Evolutionary conservation across 2,888 invertebrate species (phyloP).

Genomic region (Drosophila flavopinicola): DNA sequence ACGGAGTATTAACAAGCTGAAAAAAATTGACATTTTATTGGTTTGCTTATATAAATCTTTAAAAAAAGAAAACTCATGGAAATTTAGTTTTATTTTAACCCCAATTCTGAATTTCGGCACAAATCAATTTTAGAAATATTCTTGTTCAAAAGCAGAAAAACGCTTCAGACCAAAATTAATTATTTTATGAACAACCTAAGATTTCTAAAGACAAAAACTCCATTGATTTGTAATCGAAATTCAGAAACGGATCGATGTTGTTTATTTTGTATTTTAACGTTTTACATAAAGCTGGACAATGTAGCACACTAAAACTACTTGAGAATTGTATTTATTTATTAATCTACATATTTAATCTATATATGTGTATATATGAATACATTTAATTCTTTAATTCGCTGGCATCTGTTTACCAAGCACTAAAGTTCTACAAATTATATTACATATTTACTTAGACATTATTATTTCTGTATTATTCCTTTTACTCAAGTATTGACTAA

Average conservation of each 20-base stretch:
- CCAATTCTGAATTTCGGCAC: not conserved
- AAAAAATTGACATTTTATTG: not conserved
- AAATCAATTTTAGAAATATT: conserved; percentile 2
- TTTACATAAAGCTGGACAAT: conserved; percentile 75
- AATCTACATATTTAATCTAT: conserved; percentile 41
- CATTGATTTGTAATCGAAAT: conserved; percentile 12
- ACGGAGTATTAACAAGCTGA: too few relatives aligned
- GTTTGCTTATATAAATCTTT: too few relatives aligned
- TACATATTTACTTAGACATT: conserved; percentile 15
- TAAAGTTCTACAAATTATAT: conserved; percentile 24
- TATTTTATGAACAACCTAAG: too few relatives aligned
- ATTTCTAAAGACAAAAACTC: conserved; percentile 1
- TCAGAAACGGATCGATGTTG: conserved; percentile 7
- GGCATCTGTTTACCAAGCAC: conserved; percentile 24
- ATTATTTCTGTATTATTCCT: conserved; percentile 17
- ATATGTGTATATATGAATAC: conserved; percentile 5
- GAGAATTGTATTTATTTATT: conserved; percentile 47
- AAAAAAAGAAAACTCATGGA: not conserved
- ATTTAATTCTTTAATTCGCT: conserved; percentile 26
- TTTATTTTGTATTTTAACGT: conserved; percentile 60
- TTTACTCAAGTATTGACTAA: conserved; percentile 48
- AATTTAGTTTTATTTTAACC: conserved; percentile 6
- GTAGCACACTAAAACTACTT: conserved; percentile 74
- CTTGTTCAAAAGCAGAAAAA: not conserved
- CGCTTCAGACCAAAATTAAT: not conserved